These are phyloP conservation scores for Heliangelus exortis DNA, from an alignment of 2,797 vertebrate genomes.

Conservation along the genomic window DNA sequence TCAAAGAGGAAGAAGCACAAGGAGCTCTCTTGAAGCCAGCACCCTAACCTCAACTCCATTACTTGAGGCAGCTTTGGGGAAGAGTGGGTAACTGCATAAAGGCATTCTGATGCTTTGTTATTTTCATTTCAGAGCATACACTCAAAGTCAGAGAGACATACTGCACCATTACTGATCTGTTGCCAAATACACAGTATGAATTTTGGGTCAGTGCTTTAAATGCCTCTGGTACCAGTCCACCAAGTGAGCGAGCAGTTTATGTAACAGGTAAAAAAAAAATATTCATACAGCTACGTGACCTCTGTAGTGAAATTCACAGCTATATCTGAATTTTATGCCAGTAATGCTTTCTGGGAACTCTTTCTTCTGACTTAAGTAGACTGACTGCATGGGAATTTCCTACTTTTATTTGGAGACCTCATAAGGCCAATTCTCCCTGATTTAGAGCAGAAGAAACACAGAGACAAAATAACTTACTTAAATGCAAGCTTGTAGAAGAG, in stretches of 20 bases:
- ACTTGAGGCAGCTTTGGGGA: not conserved
- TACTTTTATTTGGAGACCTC: not conserved
- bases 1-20: not conserved
- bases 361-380: not conserved
- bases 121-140: slow-evolving; percentile 78
- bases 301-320: not conserved
- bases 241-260: slow-evolving; percentile 92
- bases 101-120: not conserved
- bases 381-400: not conserved
- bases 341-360: not conserved
- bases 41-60: not conserved
- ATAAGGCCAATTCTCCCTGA: not conserved
- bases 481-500: not conserved
- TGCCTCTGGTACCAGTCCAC: slow-evolving; percentile 88
- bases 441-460: not conserved
- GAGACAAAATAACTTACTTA: not conserved
- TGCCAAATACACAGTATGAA: slow-evolving; percentile 92
- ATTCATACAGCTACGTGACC: not conserved
- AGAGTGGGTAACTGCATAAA: not conserved
- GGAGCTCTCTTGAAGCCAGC: not conserved
- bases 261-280: slow-evolving; percentile 86
- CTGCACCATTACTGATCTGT: slow-evolving; percentile 86
- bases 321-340: not conserved
- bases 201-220: slow-evolving; percentile 95
- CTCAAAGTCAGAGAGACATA: slow-evolving; percentile 92